Evolutionary conservation across 2,797 vertebrate genomes (phyloP).

Genomic region (Alfaro cultratus): DNA sequence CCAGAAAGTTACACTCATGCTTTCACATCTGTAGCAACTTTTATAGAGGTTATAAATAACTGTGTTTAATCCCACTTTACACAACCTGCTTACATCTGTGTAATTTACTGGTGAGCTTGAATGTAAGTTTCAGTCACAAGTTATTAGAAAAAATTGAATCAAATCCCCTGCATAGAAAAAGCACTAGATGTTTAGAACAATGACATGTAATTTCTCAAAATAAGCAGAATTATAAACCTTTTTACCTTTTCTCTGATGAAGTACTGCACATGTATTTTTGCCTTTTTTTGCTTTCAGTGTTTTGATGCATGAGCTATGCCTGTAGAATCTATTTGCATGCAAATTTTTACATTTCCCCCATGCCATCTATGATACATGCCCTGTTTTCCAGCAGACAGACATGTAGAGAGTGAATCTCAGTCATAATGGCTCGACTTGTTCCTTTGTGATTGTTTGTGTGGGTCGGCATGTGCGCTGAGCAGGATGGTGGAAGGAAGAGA

Average conservation of each 20-base stretch:
- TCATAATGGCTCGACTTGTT: constrained; percentile 56
- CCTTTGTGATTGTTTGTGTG: constrained; percentile 55
- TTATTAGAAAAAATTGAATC: not conserved
- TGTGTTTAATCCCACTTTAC: constrained; percentile 15
- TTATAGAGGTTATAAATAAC: constrained; percentile 39
- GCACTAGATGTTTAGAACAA: constrained; percentile 37
- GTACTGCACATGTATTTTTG: constrained; percentile 49
- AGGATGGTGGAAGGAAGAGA: constrained; percentile 29
- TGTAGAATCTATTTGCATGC: constrained; percentile 78
- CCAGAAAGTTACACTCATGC: constrained; percentile 37
- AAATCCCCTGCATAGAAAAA: constrained; percentile 13
- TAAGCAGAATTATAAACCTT: constrained; percentile 26
- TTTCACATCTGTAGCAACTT: constrained; percentile 38
- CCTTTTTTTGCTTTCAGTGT: constrained; percentile 57
- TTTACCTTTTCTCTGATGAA: constrained; percentile 22
- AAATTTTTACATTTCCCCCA: constrained; percentile 74
- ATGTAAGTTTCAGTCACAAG: constrained; percentile 25
- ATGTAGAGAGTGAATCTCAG: constrained; percentile 61
- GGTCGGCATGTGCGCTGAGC: constrained; percentile 30
- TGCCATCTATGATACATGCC: constrained; percentile 69
- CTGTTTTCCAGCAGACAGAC: constrained; percentile 65
- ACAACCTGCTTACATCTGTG: constrained; percentile 11
- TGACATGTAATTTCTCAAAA: constrained; percentile 47
- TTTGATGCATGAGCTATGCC: constrained; percentile 70
- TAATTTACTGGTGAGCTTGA: constrained; percentile 8